These are phyloP conservation scores for Corbicula japonica DNA, from an alignment of 2,888 invertebrate genomes.

Conservation along the genomic window DNA sequence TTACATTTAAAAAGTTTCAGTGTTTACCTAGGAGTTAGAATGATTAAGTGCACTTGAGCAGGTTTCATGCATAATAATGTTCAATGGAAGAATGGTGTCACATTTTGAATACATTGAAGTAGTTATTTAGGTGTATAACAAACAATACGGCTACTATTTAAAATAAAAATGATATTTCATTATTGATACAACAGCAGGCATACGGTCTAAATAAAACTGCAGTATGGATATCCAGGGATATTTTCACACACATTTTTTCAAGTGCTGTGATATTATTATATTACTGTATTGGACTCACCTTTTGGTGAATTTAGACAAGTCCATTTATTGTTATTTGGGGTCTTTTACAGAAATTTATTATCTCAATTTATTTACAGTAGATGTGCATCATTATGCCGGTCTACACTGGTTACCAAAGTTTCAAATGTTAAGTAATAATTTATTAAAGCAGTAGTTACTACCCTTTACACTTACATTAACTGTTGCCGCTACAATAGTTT, in stretches of 20 bases:
- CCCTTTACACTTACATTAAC: no score
- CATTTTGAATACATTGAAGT: conserved; percentile 26
- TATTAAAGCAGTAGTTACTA: no score
- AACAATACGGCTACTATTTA: conserved; percentile 17
- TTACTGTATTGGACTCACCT: no score
- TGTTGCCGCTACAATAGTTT: no score
- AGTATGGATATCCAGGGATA: not conserved
- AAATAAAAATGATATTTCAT: conserved; percentile 29
- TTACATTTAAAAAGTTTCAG: conserved; percentile 15
- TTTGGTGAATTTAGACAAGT: no score
- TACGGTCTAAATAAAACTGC: conserved; percentile 13
- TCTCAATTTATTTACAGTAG: no score
- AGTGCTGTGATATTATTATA: no score
- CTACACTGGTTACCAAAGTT: no score
- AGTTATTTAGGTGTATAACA: conserved; percentile 29
- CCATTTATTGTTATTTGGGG: no score
- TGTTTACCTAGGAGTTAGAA: conserved; percentile 16
- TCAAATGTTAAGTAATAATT: no score
- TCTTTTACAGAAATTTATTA: no score
- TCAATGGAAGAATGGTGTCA: conserved; percentile 15
- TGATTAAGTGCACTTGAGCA: conserved; percentile 22
- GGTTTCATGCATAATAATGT: conserved; percentile 27
- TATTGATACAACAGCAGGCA: conserved; percentile 22
- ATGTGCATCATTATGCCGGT: no score
- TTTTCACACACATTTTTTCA: not conserved